A percentile compares a stretch with the other conserved stretches of the same genome.
Conservation (phyloP, 2,888 invertebrate species). For the Caenorhabditis sp. region DNA sequence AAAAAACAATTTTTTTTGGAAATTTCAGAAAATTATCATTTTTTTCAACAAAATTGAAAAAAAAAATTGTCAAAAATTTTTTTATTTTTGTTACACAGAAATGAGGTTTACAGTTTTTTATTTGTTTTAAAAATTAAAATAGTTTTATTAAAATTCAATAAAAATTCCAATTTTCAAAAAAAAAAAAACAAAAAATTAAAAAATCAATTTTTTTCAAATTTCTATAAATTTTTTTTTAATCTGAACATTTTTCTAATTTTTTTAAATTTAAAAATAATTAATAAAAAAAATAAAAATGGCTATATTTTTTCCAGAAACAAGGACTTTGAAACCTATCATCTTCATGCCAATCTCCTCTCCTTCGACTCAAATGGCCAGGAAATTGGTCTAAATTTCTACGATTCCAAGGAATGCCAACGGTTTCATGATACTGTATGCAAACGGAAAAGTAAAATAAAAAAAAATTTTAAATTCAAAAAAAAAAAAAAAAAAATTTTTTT, state of each 20-base stretch:
- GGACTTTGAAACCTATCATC: slow-evolving; percentile 35
- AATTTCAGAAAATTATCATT: too few relatives aligned
- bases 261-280: too few relatives aligned
- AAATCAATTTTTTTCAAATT: too few relatives aligned
- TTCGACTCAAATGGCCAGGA: slow-evolving; percentile 15
- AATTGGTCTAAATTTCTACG: slow-evolving; percentile 41
- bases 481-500: neutral
- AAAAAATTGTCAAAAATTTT: too few relatives aligned
- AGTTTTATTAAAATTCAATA: neutral
- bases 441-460: slow-evolving; percentile 12
- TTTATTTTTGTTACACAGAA: too few relatives aligned
- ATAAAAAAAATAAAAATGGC: too few relatives aligned
- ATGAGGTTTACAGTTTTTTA: neutral
- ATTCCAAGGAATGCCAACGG: slow-evolving; percentile 36
- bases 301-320: slow-evolving; percentile 40
- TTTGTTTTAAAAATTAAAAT: neutral
- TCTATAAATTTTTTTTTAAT: too few relatives aligned
- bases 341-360: slow-evolving; percentile 31
- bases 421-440: slow-evolving; percentile 47
- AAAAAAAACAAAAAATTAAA: too few relatives aligned
- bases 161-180: too few relatives aligned
- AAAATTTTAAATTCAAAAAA: neutral
- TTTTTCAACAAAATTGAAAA: too few relatives aligned
- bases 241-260: neutral
- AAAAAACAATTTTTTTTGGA: too few relatives aligned